These are phyloP conservation scores for Poliocrania exsul DNA, from an alignment of 2,797 vertebrate species.

Conservation along the genomic window DNA sequence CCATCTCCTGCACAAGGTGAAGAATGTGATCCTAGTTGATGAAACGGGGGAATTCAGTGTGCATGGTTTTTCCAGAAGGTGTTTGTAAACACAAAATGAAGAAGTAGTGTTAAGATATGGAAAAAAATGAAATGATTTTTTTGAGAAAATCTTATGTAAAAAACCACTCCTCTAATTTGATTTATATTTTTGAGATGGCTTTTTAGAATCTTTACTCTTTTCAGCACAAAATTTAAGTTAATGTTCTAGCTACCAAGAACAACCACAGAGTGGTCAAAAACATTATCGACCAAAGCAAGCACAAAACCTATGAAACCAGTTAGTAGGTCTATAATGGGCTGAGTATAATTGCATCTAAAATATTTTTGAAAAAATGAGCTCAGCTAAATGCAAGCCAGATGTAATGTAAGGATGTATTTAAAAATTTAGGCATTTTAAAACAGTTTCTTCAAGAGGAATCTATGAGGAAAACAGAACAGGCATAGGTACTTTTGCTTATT, in stretches of 20 bases:
- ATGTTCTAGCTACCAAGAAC: neutral
- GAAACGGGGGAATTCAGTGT: neutral
- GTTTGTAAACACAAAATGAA: neutral
- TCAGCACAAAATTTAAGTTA: neutral
- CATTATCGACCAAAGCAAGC: neutral
- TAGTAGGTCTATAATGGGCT: neutral
- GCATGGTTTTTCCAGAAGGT: fast-evolving
- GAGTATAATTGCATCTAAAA: neutral
- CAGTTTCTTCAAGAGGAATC: neutral
- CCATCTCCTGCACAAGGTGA: neutral
- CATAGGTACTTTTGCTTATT: neutral
- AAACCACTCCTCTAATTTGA: neutral
- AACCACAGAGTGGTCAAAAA: neutral
- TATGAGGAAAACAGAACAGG: neutral
- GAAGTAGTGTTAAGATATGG: fast-evolving
- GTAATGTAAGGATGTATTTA: neutral
- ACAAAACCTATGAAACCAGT: neutral
- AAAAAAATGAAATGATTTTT: neutral
- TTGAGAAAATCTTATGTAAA: neutral
- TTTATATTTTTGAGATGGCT: neutral
- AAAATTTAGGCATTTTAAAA: neutral
- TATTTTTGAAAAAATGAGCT: neutral
- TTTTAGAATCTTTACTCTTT: neutral
- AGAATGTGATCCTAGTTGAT: neutral
- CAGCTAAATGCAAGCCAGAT: neutral